Evolutionary conservation across 2,113 vertebrate genomes (phyloP).

Genomic region (Fregetta grallaria): DNA sequence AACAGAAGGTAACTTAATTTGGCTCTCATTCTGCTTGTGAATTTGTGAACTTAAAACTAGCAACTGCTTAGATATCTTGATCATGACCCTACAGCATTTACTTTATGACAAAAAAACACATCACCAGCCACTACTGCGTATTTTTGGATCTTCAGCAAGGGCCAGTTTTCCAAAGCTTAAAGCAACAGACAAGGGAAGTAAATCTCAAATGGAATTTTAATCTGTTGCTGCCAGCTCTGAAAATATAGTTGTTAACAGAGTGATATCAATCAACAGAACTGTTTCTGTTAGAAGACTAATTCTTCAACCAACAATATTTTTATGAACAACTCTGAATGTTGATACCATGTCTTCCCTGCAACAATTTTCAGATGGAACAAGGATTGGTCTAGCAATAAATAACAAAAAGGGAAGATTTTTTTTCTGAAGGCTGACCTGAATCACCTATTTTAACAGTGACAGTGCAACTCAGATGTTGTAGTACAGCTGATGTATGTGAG

Average conservation of each 20-base stretch:
- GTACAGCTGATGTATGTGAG: background rate
- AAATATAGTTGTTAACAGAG: background rate
- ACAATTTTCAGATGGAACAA: background rate
- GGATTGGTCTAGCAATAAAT: background rate
- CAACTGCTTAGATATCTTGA: background rate
- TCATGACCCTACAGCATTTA: background rate
- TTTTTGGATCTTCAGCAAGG: background rate
- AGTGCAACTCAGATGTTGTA: background rate
- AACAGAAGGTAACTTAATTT: background rate
- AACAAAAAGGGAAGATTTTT: background rate
- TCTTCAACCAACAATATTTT: background rate
- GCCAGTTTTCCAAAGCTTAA: background rate
- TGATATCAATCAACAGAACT: background rate
- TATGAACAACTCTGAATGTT: background rate
- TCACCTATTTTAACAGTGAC: background rate
- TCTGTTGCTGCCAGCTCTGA: background rate
- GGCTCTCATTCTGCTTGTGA: background rate
- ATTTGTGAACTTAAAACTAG: slow-evolving; percentile 27
- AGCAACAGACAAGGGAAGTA: background rate
- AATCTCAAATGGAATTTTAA: background rate
- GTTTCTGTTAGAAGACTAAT: background rate
- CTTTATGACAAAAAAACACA: background rate
- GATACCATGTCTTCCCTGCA: background rate
- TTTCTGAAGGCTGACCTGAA: background rate
- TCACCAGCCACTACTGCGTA: background rate